A percentile compares a stretch with the other conserved stretches of the same genome.
Evolutionary conservation across 1,140 invertebrate genomes (phyloP).

Genomic region (Brachystomella parvula): DNA sequence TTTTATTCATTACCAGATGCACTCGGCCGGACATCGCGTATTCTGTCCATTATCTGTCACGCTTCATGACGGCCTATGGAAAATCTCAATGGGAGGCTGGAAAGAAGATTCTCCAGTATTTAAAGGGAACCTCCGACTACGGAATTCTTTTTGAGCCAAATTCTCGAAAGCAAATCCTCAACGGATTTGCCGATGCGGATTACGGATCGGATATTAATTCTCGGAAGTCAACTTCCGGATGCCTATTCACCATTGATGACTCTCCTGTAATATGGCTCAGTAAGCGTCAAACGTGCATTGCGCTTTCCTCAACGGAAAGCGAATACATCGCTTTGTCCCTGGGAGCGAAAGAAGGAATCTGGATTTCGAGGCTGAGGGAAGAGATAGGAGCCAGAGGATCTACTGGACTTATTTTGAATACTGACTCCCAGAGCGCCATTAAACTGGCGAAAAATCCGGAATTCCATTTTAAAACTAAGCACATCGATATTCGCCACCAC

Average conservation of each 20-base stretch:
- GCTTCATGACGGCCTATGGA: constrained; percentile 36
- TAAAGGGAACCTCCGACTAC: neutral
- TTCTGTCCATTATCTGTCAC: constrained; percentile 40
- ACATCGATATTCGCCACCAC: constrained; percentile 43
- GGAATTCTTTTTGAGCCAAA: constrained; percentile 6
- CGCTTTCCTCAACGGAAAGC: constrained; percentile 4
- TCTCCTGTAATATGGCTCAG: constrained; percentile 35
- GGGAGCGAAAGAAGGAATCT: constrained; percentile 17
- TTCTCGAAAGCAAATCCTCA: neutral
- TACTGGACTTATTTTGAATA: neutral
- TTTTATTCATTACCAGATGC: constrained; percentile 37
- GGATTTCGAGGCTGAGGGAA: neutral
- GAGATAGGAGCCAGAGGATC: neutral
- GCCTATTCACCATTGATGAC: constrained; percentile 25
- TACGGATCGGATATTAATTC: constrained; percentile 22
- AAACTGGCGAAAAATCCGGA: constrained; percentile 41
- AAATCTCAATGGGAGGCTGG: constrained; percentile 34
- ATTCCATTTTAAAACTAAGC: constrained; percentile 41
- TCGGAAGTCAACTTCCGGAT: constrained; percentile 32
- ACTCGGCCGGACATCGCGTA: constrained; percentile 44
- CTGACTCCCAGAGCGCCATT: constrained; percentile 41
- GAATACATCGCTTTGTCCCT: constrained; percentile 13
- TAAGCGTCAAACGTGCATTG: constrained; percentile 32
- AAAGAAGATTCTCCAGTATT: constrained; percentile 26
- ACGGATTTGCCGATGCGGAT: constrained; percentile 18